phyloP scores from a whole-genome alignment of 2,797 vertebrate genomes.

The Cyprinodon diabolis region DNA sequence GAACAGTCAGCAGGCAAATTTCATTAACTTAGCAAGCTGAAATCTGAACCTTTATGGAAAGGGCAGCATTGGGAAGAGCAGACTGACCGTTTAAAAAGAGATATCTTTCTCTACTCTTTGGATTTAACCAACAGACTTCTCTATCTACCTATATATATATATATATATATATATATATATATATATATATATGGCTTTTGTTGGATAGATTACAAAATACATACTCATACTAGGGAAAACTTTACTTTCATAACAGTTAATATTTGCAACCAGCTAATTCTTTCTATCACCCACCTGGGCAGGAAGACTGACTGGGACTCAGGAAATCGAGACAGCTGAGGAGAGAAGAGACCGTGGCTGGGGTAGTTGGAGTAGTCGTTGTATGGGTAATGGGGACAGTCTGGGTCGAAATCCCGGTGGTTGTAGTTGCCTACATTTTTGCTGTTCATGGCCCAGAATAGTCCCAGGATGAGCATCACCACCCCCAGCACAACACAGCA shows the following conservation, averaged over 20 bases:
- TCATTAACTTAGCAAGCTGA: background rate
- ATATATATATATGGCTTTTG: background rate
- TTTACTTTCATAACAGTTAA: background rate
- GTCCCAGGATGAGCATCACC: slow-evolving; percentile 83
- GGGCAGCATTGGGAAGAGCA: background rate
- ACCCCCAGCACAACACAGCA: slow-evolving; percentile 85
- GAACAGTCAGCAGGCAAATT: background rate
- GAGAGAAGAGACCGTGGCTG: slow-evolving; percentile 77
- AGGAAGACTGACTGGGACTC: slow-evolving; percentile 83
- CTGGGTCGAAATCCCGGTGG: slow-evolving; percentile 67
- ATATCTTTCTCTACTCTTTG: background rate
- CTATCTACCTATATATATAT: no score
- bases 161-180: no score
- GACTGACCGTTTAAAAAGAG: background rate
- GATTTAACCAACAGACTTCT: background rate
- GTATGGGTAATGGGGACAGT: slow-evolving; percentile 72
- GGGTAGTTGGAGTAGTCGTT: slow-evolving; percentile 71
- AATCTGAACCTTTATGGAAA: background rate
- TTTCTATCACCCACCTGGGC: slow-evolving; percentile 73
- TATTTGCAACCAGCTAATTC: background rate
- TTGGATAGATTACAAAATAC: background rate
- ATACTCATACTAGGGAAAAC: background rate
- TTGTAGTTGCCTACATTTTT: slow-evolving; percentile 75
- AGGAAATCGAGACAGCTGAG: slow-evolving; percentile 75
- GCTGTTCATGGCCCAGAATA: slow-evolving; percentile 85